phyloP scores from a whole-genome alignment of 2,797 vertebrate species.

The Pipistrellus pipistrellus region DNA sequence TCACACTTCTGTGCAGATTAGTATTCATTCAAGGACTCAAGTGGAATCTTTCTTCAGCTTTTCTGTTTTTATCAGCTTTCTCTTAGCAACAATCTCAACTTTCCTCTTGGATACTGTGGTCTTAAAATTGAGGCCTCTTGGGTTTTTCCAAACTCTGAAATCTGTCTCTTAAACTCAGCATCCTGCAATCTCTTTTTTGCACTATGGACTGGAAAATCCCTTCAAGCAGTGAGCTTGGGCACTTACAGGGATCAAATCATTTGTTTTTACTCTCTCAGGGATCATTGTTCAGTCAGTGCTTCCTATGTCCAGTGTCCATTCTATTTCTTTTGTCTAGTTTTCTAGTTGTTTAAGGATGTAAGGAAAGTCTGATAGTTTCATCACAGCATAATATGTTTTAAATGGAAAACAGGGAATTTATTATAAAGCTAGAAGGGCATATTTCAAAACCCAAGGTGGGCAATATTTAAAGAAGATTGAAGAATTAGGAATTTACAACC shows the following conservation, averaged over 20 bases:
- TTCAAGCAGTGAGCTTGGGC: background rate
- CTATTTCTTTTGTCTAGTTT: background rate
- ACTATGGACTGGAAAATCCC: conserved; percentile 10
- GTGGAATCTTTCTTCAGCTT: background rate
- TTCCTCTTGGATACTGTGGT: background rate
- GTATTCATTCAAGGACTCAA: background rate
- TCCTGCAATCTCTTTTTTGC: background rate
- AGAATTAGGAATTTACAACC: background rate
- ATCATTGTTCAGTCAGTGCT: background rate
- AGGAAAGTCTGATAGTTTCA: background rate
- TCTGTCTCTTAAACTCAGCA: conserved; percentile 7
- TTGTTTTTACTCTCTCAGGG: background rate
- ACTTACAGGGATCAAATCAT: background rate
- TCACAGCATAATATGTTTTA: background rate
- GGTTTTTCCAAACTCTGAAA: background rate
- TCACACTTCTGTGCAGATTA: background rate
- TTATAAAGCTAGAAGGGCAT: background rate
- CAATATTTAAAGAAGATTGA: background rate
- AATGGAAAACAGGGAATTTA: background rate
- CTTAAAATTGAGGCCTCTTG: background rate
- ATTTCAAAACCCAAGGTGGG: background rate
- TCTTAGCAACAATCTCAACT: background rate
- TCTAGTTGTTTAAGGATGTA: background rate
- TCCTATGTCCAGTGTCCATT: background rate
- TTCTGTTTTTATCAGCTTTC: background rate